Percentiles rank a stretch among this genome's conserved stretches.
phyloP scores from a whole-genome alignment of 2,113 vertebrate species.

The Pelecanus crispus region DNA sequence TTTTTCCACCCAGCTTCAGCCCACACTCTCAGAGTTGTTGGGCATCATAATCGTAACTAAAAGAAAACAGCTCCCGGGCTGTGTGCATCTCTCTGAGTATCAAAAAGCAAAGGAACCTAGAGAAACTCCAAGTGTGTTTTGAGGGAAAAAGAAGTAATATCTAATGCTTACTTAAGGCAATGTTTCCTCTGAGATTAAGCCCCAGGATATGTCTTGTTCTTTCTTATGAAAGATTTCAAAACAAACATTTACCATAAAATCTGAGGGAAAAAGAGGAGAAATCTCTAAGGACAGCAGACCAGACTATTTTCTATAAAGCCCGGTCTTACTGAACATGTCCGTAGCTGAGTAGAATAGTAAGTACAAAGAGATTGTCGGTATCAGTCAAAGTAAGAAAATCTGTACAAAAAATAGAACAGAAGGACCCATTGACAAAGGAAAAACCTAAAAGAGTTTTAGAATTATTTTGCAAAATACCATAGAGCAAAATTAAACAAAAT shows the following conservation, averaged over 20 bases:
- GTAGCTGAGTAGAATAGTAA: neutral
- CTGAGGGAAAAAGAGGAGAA: neutral
- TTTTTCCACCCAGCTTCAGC: neutral
- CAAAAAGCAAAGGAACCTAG: neutral
- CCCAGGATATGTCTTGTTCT: neutral
- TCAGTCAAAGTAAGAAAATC: neutral
- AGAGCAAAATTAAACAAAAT: neutral
- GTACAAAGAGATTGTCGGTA: neutral
- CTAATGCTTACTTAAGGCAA: neutral
- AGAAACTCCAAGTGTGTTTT: neutral
- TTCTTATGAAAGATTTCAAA: slow-evolving; percentile 1
- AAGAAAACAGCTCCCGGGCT: neutral
- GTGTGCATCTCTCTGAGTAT: neutral
- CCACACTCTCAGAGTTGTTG: neutral
- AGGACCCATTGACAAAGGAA: neutral
- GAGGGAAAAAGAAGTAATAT: neutral
- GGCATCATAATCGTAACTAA: neutral
- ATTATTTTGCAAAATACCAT: neutral
- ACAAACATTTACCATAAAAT: neutral
- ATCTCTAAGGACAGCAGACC: neutral
- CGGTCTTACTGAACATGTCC: neutral
- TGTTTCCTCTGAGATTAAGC: slow-evolving; percentile 7
- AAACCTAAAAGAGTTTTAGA: neutral
- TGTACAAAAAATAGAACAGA: neutral
- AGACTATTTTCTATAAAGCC: neutral